These are phyloP conservation scores for Cynoglossus semilaevis DNA, from an alignment of 2,113 vertebrate genomes.

Conservation along the genomic window DNA sequence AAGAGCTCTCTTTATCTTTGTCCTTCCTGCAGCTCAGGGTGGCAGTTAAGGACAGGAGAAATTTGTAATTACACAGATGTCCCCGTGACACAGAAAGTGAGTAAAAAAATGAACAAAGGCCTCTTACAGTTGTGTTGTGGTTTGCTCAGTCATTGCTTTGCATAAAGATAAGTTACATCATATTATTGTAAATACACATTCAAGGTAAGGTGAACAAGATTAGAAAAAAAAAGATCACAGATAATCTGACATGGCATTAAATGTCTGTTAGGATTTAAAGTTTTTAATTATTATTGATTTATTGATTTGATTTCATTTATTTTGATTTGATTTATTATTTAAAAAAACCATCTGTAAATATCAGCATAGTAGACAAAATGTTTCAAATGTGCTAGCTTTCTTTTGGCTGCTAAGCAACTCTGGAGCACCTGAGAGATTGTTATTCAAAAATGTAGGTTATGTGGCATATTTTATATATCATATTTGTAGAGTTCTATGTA, in stretches of 20 bases:
- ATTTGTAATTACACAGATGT: conserved; percentile 2
- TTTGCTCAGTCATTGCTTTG: not conserved
- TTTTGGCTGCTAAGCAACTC: too few relatives aligned
- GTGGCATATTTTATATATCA: too few relatives aligned
- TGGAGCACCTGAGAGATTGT: not conserved
- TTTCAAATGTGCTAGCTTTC: too few relatives aligned
- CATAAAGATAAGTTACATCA: not conserved
- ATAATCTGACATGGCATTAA: too few relatives aligned
- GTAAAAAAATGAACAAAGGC: not conserved
- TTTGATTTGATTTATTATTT: too few relatives aligned
- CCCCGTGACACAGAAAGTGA: conserved; percentile 1
- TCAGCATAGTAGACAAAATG: too few relatives aligned
- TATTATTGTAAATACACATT: conserved; percentile 3
- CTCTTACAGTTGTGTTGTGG: not conserved
- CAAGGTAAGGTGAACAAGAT: not conserved
- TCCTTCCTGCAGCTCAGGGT: conserved; percentile 36
- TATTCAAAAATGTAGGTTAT: too few relatives aligned
- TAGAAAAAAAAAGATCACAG: not conserved
- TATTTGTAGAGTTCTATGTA: too few relatives aligned
- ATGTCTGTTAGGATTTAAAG: too few relatives aligned
- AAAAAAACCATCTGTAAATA: too few relatives aligned
- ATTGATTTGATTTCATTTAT: too few relatives aligned
- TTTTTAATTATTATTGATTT: too few relatives aligned
- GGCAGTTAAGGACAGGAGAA: conserved; percentile 25
- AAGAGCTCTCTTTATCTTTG: conserved; percentile 35